phyloP scores from a whole-genome alignment of 92 coral and sea anemone genomes.

The Heliopora coerulea region DNA sequence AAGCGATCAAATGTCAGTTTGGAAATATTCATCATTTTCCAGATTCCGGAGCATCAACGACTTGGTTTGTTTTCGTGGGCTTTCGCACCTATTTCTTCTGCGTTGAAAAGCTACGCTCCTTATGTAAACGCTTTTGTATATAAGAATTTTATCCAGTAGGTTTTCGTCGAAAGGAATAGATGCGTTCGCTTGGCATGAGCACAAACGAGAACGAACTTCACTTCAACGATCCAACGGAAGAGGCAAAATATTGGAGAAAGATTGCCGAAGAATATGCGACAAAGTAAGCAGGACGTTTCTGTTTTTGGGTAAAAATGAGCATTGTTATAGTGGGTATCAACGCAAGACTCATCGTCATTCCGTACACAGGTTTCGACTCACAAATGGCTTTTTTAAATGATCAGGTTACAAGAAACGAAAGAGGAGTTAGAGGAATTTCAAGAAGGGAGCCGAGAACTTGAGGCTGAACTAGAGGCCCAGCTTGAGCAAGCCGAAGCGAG shows the following conservation, averaged over 20 bases:
- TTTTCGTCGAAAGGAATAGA: slow-evolving; percentile 24
- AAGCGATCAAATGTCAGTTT: slow-evolving; percentile 44
- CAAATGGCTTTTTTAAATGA: slow-evolving; percentile 45
- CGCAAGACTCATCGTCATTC: background rate
- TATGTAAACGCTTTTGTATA: slow-evolving; percentile 11
- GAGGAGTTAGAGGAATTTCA: slow-evolving; percentile 99
- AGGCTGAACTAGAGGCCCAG: slow-evolving; percentile 97
- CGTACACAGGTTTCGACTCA: slow-evolving; percentile 28
- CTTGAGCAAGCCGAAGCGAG: slow-evolving; percentile 99
- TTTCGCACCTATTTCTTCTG: background rate
- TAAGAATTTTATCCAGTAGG: background rate
- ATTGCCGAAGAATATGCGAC: slow-evolving; percentile 91
- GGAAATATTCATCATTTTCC: slow-evolving; percentile 33
- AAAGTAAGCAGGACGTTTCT: slow-evolving; percentile 64
- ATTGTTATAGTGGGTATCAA: too few species aligned
- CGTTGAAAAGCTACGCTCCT: slow-evolving; percentile 15
- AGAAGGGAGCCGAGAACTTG: slow-evolving; percentile 98
- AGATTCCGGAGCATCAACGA: slow-evolving; percentile 31
- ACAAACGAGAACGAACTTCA: slow-evolving; percentile 90
- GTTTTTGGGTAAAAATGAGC: background rate
- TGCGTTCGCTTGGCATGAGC: slow-evolving; percentile 97
- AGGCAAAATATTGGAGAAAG: slow-evolving; percentile 98
- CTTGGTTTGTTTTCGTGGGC: slow-evolving; percentile 21
- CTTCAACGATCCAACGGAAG: slow-evolving; percentile 99
- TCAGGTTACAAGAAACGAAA: slow-evolving; percentile 97